These are phyloP conservation scores for Hippocampus comes DNA, from an alignment of 2,113 vertebrate species.

Conservation along the genomic window DNA sequence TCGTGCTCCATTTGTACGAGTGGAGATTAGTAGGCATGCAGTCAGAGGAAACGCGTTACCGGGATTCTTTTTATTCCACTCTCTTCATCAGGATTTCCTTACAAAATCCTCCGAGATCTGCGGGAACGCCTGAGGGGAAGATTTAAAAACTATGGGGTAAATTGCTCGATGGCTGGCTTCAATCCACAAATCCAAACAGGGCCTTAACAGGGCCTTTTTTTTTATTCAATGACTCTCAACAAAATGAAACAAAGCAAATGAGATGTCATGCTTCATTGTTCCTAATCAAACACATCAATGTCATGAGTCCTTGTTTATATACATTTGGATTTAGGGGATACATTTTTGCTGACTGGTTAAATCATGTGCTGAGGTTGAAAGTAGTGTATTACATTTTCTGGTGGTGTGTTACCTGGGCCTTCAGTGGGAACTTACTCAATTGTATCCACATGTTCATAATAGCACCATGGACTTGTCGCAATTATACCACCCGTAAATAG, in stretches of 20 bases:
- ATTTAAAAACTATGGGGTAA: slow-evolving; percentile 40
- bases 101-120: slow-evolving; percentile 36
- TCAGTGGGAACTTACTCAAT: too few species aligned
- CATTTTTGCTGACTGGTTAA: too few species aligned
- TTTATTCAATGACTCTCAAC: slow-evolving; percentile 12
- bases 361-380: too few species aligned
- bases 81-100: slow-evolving; percentile 31
- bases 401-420: too few species aligned
- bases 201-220: background rate
- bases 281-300: slow-evolving; percentile 33
- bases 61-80: slow-evolving; percentile 43
- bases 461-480: too few species aligned
- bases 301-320: slow-evolving; percentile 2
- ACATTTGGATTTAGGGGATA: background rate
- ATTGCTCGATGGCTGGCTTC: slow-evolving; percentile 36
- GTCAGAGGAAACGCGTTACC: background rate
- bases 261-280: slow-evolving; percentile 4
- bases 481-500: too few species aligned
- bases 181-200: slow-evolving; percentile 25
- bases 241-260: slow-evolving; percentile 21
- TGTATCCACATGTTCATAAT: too few species aligned
- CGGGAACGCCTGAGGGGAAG: slow-evolving; percentile 34
- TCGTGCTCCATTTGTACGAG: background rate
- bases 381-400: too few species aligned
- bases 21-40: background rate